Evolutionary conservation across 2,113 vertebrate species (phyloP), one percentile per base, ranked within the genome.

Genomic region (Thamnaconus septentrionalis): DNA sequence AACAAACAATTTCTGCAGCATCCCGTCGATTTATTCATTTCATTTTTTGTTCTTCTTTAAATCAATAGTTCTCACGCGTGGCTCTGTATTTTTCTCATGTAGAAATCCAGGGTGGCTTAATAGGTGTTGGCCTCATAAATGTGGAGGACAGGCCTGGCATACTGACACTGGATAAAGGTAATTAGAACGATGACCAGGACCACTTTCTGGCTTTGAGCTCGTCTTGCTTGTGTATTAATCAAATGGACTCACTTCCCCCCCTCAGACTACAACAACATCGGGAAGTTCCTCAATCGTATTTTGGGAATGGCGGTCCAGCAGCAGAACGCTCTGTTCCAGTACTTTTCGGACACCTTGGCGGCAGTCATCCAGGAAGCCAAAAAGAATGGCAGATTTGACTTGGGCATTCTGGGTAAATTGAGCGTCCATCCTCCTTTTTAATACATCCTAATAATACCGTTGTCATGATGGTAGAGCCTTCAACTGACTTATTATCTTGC

Each of bases 201-300:
- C 18, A 31, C 18, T 31, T 31, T 31, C 18, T 31, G 18, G 18
- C 18, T 31, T 31, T 1, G 18, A 31, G 18, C 18, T 31, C 18
- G 18, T 31, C 18, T 31, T 31, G 11, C 6, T 5, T 11, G 11
- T 5, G 9, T 51, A 3, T 5, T 12, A 11, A 51, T 51, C 6
- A 11, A 10, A 5, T 41, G 5, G 0, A 6, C 12, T 1, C 55
- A 3, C 8, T 39, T 50, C 56, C 5, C 41, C 41, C 12, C 82
- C 70, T 5, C 86, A 98, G 97, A 99, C 90, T 98, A 98, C 82
- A 99, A 99, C 91, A 98, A 98, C 68, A 99, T 99, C 39, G 97
- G 97, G 56, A 98, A 98, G 79, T 99, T 98, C 74, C 90, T 99
- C 67, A 99, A 99, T 77, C 92, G 97, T 58, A 99, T 99, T 75